Evolutionary conservation across 2,113 vertebrate species (phyloP).

Genomic region (Tachysurus vachellii): DNA sequence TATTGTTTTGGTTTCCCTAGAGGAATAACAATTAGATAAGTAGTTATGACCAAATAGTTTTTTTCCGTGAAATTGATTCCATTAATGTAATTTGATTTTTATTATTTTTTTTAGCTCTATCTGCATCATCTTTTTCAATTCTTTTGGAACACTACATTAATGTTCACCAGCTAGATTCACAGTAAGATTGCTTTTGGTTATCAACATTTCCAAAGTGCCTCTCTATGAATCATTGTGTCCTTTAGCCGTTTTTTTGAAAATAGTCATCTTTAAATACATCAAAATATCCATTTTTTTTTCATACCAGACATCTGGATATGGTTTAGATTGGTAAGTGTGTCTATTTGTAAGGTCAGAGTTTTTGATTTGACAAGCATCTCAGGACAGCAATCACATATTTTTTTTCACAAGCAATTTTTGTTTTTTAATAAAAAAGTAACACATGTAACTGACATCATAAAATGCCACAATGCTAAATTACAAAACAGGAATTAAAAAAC

Average conservation of each 20-base stretch:
- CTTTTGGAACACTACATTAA: background rate
- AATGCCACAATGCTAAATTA: background rate
- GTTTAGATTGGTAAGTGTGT: background rate
- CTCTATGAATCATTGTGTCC: background rate
- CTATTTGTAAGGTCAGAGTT: background rate
- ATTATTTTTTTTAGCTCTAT: background rate
- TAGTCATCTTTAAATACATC: background rate
- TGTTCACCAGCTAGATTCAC: background rate
- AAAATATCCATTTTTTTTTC: background rate
- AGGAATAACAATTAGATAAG: background rate
- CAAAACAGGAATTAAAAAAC: background rate
- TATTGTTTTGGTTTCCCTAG: constrained; percentile 5
- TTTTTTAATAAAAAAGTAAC: background rate
- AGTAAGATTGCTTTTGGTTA: background rate
- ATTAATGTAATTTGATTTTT: background rate
- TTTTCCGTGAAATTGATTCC: background rate
- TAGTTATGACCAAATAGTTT: background rate
- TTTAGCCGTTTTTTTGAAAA: background rate
- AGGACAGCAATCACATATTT: background rate
- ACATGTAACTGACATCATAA: background rate
- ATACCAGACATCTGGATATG: background rate
- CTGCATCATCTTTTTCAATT: background rate
- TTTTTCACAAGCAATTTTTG: no score
- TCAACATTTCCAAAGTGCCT: constrained; percentile 43
- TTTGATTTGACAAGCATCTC: background rate